Evolutionary conservation across 2,888 invertebrate species (phyloP).

Genomic region (Halictus ligatus): DNA sequence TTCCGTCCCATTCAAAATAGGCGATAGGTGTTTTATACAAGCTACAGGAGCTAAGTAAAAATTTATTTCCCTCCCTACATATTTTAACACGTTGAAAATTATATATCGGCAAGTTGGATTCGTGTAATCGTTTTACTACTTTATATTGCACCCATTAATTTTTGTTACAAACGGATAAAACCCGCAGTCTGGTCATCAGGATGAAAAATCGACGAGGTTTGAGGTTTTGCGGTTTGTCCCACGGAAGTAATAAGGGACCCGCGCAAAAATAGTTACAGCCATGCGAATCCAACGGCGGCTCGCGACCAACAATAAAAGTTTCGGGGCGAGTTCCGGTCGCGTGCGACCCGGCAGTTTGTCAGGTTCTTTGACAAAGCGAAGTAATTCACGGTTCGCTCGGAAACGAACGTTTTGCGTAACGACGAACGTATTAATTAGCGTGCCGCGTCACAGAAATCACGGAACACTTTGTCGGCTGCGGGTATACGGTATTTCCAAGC

Average conservation of each 20-base stretch:
- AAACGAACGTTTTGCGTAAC: slow-evolving; percentile 53
- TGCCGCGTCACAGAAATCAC: slow-evolving; percentile 43
- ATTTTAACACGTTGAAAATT: too few species aligned
- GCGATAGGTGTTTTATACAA: too few species aligned
- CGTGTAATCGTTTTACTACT: too few species aligned
- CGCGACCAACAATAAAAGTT: slow-evolving; percentile 5
- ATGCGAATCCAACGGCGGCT: neutral
- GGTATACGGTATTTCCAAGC: neutral
- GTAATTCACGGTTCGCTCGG: slow-evolving; percentile 39
- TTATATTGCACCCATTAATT: neutral
- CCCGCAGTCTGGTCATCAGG: neutral
- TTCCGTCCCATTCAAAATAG: too few species aligned
- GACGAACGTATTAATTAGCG: slow-evolving; percentile 45
- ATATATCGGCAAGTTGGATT: too few species aligned
- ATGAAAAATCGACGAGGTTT: neutral
- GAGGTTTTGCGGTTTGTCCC: neutral
- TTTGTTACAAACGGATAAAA: neutral
- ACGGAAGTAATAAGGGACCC: neutral
- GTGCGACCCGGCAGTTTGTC: slow-evolving; percentile 52
- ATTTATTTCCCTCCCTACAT: too few species aligned
- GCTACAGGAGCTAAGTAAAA: too few species aligned
- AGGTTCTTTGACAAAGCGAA: slow-evolving; percentile 27
- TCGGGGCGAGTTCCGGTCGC: slow-evolving; percentile 43
- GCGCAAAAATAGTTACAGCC: neutral
- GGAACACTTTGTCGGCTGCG: slow-evolving; percentile 11